Base-by-base conservation (phyloP, 2,797 vertebrate species). In the Cyprinella venusta region DNA sequence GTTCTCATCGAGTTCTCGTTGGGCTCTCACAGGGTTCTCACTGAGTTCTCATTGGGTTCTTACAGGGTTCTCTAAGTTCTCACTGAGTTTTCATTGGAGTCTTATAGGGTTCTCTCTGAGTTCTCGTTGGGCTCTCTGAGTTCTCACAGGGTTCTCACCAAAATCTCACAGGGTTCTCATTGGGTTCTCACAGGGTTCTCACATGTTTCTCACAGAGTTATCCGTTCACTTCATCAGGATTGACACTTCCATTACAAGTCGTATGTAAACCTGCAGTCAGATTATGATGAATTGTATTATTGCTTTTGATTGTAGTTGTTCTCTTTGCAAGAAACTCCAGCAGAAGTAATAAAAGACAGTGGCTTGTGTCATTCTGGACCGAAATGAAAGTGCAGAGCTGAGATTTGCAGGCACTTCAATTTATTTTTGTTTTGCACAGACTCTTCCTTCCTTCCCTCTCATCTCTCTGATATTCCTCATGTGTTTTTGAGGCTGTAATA, bases 271-370 rank as follows among this genome's bases (percentile, higher is more conserved):
- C 84, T 86, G 87, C 84, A 89, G 91, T 87, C 82, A 89, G 90
- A 89, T 88, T 92, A 90, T 89, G 86, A 85, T 83, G 79, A 91
- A 91, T 91, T 88, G 84, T 86, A 84, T 92, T 92, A 87, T 69
- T 69, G 13, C 4, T 40, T 91, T 89, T 56, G 26, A 72, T 72
- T 52, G 16, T 33, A 33, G 33, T 40, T 54, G 12, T 24, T 59
- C 33, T 91, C 90, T 90, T 88, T 83, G 82, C 65, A 54, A 86
- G 81, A 84, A 69, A 77, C 72, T 72, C 56, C 40, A 50, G 38
- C 75, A 87, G 84, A 87, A 86, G 86, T 90, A 87, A 90, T 91
- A 88, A 88, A 71, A 40, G 71, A 84, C 68, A 83, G 86, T n/a
- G 13, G 42, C n/a, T 26, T 30, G 19, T 38, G 33, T 56, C 13